Conservation (phyloP, 2,888 invertebrate genomes). For the Pachymerium ferrugineum region DNA sequence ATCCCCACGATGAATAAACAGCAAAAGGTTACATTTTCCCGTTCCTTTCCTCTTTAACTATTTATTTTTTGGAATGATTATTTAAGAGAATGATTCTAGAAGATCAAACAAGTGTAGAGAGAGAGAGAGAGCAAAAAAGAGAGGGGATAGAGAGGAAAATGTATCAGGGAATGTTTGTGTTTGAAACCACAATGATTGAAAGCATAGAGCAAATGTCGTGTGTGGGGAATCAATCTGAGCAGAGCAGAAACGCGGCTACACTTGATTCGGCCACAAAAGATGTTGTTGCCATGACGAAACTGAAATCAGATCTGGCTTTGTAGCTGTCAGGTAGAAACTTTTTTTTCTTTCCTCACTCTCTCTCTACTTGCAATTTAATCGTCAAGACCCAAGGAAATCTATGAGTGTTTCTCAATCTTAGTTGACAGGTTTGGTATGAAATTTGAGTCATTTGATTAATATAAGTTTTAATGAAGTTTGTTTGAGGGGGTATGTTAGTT, state of each 20-base stretch:
- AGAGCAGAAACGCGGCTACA: neutral
- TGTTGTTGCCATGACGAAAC: neutral
- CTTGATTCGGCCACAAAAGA: slow-evolving; percentile 11
- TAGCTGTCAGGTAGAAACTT: slow-evolving; percentile 18
- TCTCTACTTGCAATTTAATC: neutral
- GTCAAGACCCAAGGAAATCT: neutral
- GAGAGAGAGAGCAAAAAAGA: neutral
- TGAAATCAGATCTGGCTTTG: slow-evolving; percentile 14
- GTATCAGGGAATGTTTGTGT: neutral
- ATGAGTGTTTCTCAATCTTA: neutral
- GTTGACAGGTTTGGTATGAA: neutral
- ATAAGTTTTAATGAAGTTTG: too few relatives aligned
- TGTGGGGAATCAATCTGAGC: slow-evolving; percentile 3
- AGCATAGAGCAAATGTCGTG: slow-evolving; percentile 14
- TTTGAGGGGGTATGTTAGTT: too few relatives aligned
- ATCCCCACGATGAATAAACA: too few relatives aligned
- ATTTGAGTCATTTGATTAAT: too few relatives aligned
- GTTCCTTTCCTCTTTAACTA: neutral
- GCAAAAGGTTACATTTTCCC: neutral
- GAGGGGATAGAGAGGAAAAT: neutral
- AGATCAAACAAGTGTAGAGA: too few relatives aligned
- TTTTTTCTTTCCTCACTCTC: too few relatives aligned
- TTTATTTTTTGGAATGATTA: neutral
- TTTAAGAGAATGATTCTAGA: too few relatives aligned
- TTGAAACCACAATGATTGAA: slow-evolving; percentile 15